These are phyloP conservation scores for Pyxicephalus adspersus DNA, from an alignment of 2,113 vertebrate genomes.

Conservation along the genomic window DNA sequence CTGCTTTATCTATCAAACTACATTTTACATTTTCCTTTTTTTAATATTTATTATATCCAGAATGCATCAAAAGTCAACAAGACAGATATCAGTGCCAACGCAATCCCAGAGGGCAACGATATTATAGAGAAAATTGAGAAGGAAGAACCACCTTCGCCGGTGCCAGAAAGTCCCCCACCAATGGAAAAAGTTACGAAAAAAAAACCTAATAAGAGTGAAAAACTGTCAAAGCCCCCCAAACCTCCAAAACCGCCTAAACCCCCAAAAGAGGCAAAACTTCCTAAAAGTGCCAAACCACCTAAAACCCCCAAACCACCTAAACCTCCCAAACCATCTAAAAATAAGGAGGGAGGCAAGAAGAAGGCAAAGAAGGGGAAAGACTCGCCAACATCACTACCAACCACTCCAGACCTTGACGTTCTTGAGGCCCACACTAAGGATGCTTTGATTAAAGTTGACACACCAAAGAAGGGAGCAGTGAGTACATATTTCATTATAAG, in stretches of 20 bases:
- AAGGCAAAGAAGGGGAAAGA: constrained; percentile 89
- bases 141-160: constrained; percentile 77
- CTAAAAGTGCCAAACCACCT: constrained; percentile 82
- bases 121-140: constrained; percentile 77
- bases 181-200: constrained; percentile 76
- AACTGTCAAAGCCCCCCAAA: constrained; percentile 78
- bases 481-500: constrained; percentile 48
- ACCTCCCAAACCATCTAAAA: constrained; percentile 78
- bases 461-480: constrained; percentile 91
- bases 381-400: constrained; percentile 70
- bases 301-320: constrained; percentile 69
- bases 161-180: constrained; percentile 56
- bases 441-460: constrained; percentile 92
- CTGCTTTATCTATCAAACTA: too few species aligned
- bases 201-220: constrained; percentile 71
- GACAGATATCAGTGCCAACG: constrained; percentile 78
- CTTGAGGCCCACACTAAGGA: constrained; percentile 95
- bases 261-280: constrained; percentile 81
- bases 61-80: constrained; percentile 90
- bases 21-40: not conserved
- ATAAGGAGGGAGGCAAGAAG: constrained; percentile 92
- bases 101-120: constrained; percentile 75
- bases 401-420: constrained; percentile 88
- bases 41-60: constrained; percentile 63
- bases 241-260: constrained; percentile 83